phyloP scores from a whole-genome alignment of 2,113 vertebrate genomes.

The Tragulus kanchil region DNA sequence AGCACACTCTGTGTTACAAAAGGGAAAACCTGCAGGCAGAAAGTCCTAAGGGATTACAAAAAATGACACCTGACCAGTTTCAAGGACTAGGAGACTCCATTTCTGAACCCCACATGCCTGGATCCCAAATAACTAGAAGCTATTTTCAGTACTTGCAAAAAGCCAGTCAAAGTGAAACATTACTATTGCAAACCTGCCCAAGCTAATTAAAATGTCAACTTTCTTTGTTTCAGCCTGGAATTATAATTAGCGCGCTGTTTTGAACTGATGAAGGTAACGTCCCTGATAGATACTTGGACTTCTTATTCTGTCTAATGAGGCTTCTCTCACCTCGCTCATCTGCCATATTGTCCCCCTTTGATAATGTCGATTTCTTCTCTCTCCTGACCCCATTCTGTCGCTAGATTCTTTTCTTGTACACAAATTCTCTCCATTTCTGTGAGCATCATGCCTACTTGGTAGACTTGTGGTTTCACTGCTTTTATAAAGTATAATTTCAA shows the following conservation, averaged over 20 bases:
- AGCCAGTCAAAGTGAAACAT: not conserved
- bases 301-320: not conserved
- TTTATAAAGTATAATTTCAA: constrained; percentile 36
- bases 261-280: not conserved
- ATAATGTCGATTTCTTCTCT: not conserved
- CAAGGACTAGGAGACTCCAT: not conserved
- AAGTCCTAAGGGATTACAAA: not conserved
- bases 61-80: not conserved
- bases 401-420: not conserved
- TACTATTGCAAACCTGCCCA: not conserved
- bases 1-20: no score
- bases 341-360: not conserved
- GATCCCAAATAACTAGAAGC: not conserved
- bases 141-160: constrained; percentile 39
- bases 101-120: not conserved
- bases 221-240: constrained; percentile 55
- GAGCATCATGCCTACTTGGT: not conserved
- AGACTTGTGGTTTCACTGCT: not conserved
- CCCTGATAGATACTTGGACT: not conserved
- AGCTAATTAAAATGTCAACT: constrained; percentile 52
- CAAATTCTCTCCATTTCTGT: not conserved
- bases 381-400: not conserved
- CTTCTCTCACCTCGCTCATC: not conserved
- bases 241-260: constrained; percentile 58
- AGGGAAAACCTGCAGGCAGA: not conserved